Base-by-base conservation (phyloP, 1,140 invertebrate genomes). In the Atta colombica region DNA sequence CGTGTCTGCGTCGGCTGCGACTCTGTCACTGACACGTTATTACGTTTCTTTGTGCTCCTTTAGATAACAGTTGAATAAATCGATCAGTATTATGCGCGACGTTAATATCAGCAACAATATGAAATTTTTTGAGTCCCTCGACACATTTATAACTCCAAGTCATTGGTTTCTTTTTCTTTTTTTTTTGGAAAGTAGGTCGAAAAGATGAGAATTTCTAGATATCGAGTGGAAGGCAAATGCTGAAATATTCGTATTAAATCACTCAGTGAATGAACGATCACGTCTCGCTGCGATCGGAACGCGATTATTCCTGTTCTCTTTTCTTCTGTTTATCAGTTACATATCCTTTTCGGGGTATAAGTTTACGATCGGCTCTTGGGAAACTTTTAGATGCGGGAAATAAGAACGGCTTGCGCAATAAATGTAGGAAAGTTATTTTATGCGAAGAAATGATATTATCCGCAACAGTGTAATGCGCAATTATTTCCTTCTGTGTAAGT, bases 401-500 rank as follows among this genome's bases (percentile, higher is more conserved):
- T 55, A 55, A 28, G n/a, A 80, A 78, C 71, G 49, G 18, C 31
- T 35, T 21, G 49, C 21, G 63, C 51, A 60, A 66, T 66, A 69
- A 45, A 86, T 85, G 74, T 61, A 68, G 68, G 16, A 80, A 53
- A 63, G 68, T 60, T 21, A 66, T 87, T 72, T 77, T 53, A 63
- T 65, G 63, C 65, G 35, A 80, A 49, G 51, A 82, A 89, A 89
- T 84, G 72, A 86, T 60, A n/a, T 45, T 39, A 85, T 68, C 71
- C 18, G 35, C 39, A 25, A 39, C 53, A 51, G 51, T 58, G 55
- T 45, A 66, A 90, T 72, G 80, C 65, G 77, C 72, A 85, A 90
- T 82, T 86, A 89, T 78, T 84, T 72, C 77, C 66, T 63, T 69
- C 60, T 51, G 28, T 35, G 39, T 51, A 72, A 53, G 53, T 35